Evolutionary conservation across 2,113 vertebrate species (phyloP).

Genomic region (Cynopterus brachyotis): DNA sequence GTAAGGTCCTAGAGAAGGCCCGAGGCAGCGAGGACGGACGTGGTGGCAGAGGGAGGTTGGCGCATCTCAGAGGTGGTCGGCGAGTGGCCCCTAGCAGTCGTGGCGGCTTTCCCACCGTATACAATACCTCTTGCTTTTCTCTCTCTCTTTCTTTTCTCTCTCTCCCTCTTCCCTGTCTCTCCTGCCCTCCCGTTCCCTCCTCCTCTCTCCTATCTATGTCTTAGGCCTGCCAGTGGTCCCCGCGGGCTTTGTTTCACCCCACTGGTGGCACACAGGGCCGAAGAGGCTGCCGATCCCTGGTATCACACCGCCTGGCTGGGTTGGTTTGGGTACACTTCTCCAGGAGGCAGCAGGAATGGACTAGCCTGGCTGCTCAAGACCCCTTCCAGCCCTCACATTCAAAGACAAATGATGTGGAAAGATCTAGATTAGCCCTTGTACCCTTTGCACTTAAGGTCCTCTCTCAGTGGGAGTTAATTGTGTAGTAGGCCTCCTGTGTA

Average conservation of each 20-base stretch:
- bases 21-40: not conserved
- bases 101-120: slow-evolving; percentile 68
- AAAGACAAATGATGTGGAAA: slow-evolving; percentile 70
- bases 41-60: slow-evolving; percentile 72
- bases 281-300: slow-evolving; percentile 81
- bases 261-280: slow-evolving; percentile 80
- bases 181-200: slow-evolving; percentile 72
- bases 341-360: slow-evolving; percentile 70
- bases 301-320: slow-evolving; percentile 76
- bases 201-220: slow-evolving; percentile 76
- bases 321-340: slow-evolving; percentile 67
- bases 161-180: slow-evolving; percentile 79
- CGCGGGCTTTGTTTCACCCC: slow-evolving; percentile 80
- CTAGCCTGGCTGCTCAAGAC: slow-evolving; percentile 71
- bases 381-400: slow-evolving; percentile 67
- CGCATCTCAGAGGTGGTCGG: slow-evolving; percentile 35
- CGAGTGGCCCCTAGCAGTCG: slow-evolving; percentile 53
- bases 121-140: slow-evolving; percentile 80
- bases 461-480: slow-evolving; percentile 55
- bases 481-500: slow-evolving; percentile 65
- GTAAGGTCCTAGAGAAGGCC: not conserved
- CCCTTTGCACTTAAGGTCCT: slow-evolving; percentile 53
- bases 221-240: slow-evolving; percentile 80
- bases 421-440: slow-evolving; percentile 65
- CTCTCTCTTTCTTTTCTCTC: slow-evolving; percentile 74